These are phyloP conservation scores for Eurystomus gularis DNA, from an alignment of 2,113 vertebrate genomes.

Conservation along the genomic window DNA sequence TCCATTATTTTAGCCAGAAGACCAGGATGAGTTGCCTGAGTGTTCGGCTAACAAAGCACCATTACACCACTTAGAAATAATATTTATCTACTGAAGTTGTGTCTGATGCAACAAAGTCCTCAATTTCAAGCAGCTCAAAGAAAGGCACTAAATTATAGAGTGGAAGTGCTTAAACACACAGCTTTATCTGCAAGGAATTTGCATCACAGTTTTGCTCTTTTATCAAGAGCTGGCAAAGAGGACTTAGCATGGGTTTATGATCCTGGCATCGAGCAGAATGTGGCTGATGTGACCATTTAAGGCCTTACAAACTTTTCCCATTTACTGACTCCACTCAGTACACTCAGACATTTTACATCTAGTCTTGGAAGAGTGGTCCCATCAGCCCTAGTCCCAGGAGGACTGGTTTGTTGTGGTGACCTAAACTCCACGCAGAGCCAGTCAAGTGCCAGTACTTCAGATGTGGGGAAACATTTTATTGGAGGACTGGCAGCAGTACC, in stretches of 20 bases:
- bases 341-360: background rate
- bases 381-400: background rate
- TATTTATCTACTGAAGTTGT: constrained; percentile 21
- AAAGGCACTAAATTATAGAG: background rate
- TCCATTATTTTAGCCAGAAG: background rate
- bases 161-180: background rate
- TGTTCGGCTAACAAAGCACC: constrained; percentile 1
- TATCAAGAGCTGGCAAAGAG: background rate
- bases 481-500: background rate
- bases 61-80: constrained; percentile 26
- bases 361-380: background rate
- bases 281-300: background rate
- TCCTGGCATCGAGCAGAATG: background rate
- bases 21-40: background rate
- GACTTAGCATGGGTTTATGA: background rate
- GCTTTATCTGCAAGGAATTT: constrained; percentile 14
- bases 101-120: background rate
- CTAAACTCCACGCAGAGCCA: background rate
- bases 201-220: background rate
- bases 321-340: background rate
- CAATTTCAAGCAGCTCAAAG: background rate
- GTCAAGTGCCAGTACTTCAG: background rate
- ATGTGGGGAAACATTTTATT: background rate
- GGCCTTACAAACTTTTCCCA: background rate
- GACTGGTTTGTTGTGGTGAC: background rate